These are phyloP conservation scores for Chaetophractus vellerosus DNA, from an alignment of 2,797 vertebrate genomes.

Conservation along the genomic window DNA sequence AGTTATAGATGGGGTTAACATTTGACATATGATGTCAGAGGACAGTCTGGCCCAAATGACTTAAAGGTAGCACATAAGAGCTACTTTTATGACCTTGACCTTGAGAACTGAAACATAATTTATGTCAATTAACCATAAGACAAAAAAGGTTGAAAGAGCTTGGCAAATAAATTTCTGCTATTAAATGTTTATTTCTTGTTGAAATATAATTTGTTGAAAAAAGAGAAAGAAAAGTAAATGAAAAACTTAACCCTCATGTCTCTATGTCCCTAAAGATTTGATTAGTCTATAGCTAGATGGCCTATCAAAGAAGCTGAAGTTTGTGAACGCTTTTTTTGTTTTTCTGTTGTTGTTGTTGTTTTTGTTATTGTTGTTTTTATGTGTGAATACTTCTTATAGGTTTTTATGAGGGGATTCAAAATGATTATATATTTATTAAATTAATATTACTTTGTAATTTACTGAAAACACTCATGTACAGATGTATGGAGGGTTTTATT, in stretches of 20 bases:
- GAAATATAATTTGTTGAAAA: not conserved
- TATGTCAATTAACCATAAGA: not conserved
- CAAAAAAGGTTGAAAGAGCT: not conserved
- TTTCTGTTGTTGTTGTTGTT: too few species aligned
- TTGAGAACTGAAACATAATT: conserved; percentile 56
- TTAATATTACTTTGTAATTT: not conserved
- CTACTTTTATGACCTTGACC: conserved; percentile 52
- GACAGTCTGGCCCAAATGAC: conserved; percentile 53
- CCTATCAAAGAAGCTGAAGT: not conserved
- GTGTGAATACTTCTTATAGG: not conserved
- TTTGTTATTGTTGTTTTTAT: not conserved
- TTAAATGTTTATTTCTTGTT: not conserved
- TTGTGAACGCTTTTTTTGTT: not conserved
- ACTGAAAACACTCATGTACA: not conserved
- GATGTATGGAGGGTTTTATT: not conserved
- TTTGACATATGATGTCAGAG: conserved; percentile 62
- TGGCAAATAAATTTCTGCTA: not conserved
- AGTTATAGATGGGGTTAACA: conserved; percentile 48
- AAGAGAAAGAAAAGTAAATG: not conserved
- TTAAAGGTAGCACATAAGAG: conserved; percentile 26
- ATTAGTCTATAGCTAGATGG: not conserved
- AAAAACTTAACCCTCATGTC: not conserved
- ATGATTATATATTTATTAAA: not conserved
- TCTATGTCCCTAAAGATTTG: not conserved
- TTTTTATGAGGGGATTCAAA: not conserved